Base-by-base conservation (phyloP, 2,113 vertebrate species). In the Trematocara unimaculatum region DNA sequence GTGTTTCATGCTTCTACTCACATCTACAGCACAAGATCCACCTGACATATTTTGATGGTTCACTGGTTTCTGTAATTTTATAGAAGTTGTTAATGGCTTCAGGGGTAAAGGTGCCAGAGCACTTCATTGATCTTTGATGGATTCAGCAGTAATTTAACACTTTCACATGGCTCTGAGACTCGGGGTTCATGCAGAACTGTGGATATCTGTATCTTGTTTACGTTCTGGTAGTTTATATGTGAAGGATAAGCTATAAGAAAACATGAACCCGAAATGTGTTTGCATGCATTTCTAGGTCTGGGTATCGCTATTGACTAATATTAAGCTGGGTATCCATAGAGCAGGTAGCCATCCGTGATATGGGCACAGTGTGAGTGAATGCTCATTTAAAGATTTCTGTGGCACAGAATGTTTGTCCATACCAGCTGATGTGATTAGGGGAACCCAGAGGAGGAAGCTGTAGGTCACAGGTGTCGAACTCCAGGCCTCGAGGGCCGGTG, bases 141-240 rank as follows among this genome's bases (percentile, higher is more conserved):
- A n/a, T 64, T 38, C 60, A 26, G 40, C 0, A 17, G 20, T 45
- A 2, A 72, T 26, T 72, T 26, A 45, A 42, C 7, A 26, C 64
- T 45, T 42, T 42, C 7, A 3, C 35, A 2, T 70, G 64, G n/a
- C 64, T 72, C 38, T 42, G 35, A 45, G 20, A 70, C 12, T 64
- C 0, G 12, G 38, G 5, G 38, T 45, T 72, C 20, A 23, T 47
- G 26, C 42, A 29, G 20, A 47, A 47, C 70, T 11, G 14, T 74
- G 70, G 14, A 18, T 74, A 74, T 74, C 42, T 29, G 70, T 18
- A 26, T 74, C 14, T 26, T 29, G 42, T 47, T 74, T 74, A 47
- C 14, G 29, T 45, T 45, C 23, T 18, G 40, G 20, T 26, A 74
- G 0, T 74, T 47, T 29, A 47, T 47, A 47, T 74, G 70, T 47